Evolutionary conservation across 2,797 vertebrate genomes (phyloP).

Genomic region (Microctenopoma stevenorrisi): DNA sequence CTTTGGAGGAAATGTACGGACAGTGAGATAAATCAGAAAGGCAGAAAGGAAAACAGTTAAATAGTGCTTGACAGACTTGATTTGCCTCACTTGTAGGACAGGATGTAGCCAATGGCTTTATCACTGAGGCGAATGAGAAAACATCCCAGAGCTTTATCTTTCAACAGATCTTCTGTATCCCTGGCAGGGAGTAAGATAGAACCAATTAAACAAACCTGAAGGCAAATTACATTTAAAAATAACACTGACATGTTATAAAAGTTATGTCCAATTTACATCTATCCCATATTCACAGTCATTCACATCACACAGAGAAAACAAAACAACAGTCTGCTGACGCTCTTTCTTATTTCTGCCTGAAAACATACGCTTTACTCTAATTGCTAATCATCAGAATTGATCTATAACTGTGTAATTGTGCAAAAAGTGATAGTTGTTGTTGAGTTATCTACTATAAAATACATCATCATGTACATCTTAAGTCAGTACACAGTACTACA

Average conservation of each 20-base stretch:
- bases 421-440: too few relatives aligned
- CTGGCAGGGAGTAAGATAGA: constrained; percentile 62
- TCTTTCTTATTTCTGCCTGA: not conserved
- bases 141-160: constrained; percentile 81
- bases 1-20: constrained; percentile 66
- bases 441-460: too few relatives aligned
- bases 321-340: not conserved
- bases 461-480: not conserved
- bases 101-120: constrained; percentile 85
- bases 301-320: not conserved
- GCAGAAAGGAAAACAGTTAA: accelerated
- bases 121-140: constrained; percentile 90
- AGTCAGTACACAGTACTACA: not conserved
- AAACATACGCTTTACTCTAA: not conserved
- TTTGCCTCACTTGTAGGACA: constrained; percentile 87
- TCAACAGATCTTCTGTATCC: constrained; percentile 85
- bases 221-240: constrained; percentile 44
- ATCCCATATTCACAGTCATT: not conserved
- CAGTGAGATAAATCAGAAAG: not conserved
- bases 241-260: not conserved
- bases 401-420: too few relatives aligned
- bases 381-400: too few relatives aligned
- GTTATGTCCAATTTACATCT: not conserved
- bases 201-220: constrained; percentile 14
- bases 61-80: not conserved